Evolutionary conservation across 2,888 invertebrate species (phyloP).

Genomic region (Spilosoma lubricipeda): DNA sequence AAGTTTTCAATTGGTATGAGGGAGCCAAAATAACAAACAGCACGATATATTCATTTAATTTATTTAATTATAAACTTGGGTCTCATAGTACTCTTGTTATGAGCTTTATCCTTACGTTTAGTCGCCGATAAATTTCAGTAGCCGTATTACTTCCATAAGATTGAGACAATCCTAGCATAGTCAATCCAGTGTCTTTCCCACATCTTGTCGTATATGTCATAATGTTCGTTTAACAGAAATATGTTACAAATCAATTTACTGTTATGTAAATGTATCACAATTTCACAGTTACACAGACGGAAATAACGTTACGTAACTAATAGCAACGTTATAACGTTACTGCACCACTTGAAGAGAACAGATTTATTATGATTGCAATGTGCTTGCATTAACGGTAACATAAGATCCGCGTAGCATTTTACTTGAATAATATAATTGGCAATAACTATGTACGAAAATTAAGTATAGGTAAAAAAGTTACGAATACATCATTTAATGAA

Average conservation of each 20-base stretch:
- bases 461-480: neutral
- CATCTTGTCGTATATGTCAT: neutral
- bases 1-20: neutral
- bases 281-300: slow-evolving; percentile 38
- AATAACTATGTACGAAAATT: neutral
- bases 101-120: neutral
- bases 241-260: slow-evolving; percentile 27
- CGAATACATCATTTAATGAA: neutral
- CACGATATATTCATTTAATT: too few species aligned
- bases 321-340: slow-evolving; percentile 34
- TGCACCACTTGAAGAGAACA: slow-evolving; percentile 49
- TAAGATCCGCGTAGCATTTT: slow-evolving; percentile 29
- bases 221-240: slow-evolving; percentile 2
- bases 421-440: slow-evolving; percentile 9
- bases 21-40: neutral
- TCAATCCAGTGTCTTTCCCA: neutral
- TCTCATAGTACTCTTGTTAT: too few species aligned
- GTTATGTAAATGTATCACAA: slow-evolving; percentile 39
- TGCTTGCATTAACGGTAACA: slow-evolving; percentile 42
- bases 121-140: neutral
- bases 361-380: slow-evolving; percentile 53
- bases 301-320: slow-evolving; percentile 39
- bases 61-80: too few species aligned
- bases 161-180: neutral
- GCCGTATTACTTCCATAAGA: too few species aligned